Percentiles rank a stretch among this genome's conserved stretches.
Conservation (phyloP, 2,888 invertebrate species). For the Linnaemya tessellans region DNA sequence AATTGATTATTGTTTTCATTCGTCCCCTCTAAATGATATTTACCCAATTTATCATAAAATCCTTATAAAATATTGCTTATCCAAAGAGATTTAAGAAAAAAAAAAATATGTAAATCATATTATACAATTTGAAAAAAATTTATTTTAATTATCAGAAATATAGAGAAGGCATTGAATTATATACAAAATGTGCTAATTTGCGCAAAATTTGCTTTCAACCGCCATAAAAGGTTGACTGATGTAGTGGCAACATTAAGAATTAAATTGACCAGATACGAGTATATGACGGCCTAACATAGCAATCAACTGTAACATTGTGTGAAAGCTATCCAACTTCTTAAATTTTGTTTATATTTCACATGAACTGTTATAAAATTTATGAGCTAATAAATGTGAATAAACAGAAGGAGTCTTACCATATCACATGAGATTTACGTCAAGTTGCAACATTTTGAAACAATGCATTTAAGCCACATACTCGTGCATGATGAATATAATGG, state of each 20-base stretch:
- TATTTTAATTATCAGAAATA: too few relatives aligned
- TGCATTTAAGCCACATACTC: conserved; percentile 14
- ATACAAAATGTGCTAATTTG: too few relatives aligned
- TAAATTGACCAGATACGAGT: background rate
- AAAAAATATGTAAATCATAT: too few relatives aligned
- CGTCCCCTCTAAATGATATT: too few relatives aligned
- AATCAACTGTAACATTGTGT: background rate
- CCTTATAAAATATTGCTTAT: too few relatives aligned
- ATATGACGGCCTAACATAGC: background rate
- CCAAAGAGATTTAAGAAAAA: too few relatives aligned
- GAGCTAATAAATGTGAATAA: conserved; percentile 24
- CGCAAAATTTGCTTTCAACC: too few relatives aligned
- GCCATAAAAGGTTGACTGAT: too few relatives aligned
- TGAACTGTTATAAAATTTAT: conserved; percentile 39
- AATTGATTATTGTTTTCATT: too few relatives aligned
- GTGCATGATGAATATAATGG: conserved; percentile 22
- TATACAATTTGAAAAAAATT: too few relatives aligned
- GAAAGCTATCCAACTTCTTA: background rate
- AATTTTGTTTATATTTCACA: background rate
- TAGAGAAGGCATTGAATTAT: too few relatives aligned
- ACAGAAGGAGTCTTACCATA: conserved; percentile 23
- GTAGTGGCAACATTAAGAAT: background rate
- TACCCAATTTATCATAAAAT: too few relatives aligned
- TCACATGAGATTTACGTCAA: conserved; percentile 69
- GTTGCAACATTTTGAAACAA: conserved; percentile 47